Conservation (phyloP, 2,797 vertebrate genomes). For the Catostomus latipinnis region DNA sequence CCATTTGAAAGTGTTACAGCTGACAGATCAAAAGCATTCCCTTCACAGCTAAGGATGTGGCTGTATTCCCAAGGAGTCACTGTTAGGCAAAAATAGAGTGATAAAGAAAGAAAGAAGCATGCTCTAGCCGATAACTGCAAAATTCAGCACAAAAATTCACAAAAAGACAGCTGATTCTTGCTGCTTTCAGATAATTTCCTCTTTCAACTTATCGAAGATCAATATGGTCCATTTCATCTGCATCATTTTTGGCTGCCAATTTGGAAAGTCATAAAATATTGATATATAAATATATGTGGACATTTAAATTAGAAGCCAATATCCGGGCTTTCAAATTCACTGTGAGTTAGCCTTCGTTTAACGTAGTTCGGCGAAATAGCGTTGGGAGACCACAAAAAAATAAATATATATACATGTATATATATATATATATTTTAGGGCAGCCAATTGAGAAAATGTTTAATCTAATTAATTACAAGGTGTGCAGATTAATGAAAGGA, state of each 20-base stretch:
- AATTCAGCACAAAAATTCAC: constrained; percentile 30
- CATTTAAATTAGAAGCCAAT: no score
- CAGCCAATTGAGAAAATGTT: no score
- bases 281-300: no score
- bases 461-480: no score
- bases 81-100: neutral
- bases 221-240: constrained; percentile 58
- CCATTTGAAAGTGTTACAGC: constrained; percentile 7
- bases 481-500: no score
- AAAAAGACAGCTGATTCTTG: constrained; percentile 24
- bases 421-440: no score
- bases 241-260: constrained; percentile 52
- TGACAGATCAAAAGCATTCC: constrained; percentile 29
- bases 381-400: no score
- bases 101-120: neutral
- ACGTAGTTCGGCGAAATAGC: no score
- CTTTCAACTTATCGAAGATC: constrained; percentile 56
- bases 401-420: no score
- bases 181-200: constrained; percentile 38
- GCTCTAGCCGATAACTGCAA: constrained; percentile 9
- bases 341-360: no score
- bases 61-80: constrained; percentile 14
- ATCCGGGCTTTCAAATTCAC: no score
- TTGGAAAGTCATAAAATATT: neutral
- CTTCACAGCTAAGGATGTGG: constrained; percentile 33